Percentiles rank a stretch among this genome's conserved stretches.
phyloP scores from a whole-genome alignment of 2,797 vertebrate genomes.

The Mormyrops boulengeri region DNA sequence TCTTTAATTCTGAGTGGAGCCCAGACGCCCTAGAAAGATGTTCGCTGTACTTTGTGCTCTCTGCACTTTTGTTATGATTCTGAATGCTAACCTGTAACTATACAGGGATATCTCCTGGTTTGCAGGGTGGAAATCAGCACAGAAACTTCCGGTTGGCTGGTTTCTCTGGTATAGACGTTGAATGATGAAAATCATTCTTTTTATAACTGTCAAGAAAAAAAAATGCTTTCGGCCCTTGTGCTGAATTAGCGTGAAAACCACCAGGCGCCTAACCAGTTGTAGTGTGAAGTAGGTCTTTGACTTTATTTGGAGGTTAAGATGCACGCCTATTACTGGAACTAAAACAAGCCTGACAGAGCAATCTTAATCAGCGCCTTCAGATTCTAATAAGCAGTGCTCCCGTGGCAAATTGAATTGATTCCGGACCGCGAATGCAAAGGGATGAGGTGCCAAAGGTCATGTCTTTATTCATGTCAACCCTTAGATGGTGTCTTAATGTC shows the following conservation, averaged over 20 bases:
- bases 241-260: constrained; percentile 41
- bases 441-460: constrained; percentile 15
- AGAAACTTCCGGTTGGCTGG: not conserved
- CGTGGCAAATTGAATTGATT: constrained; percentile 48
- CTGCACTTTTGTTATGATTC: not conserved
- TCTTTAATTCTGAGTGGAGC: not conserved
- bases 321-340: constrained; percentile 34
- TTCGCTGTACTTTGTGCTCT: not conserved
- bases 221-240: constrained; percentile 20
- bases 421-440: not conserved
- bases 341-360: constrained; percentile 45
- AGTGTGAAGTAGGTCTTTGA: constrained; percentile 44
- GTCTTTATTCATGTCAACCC: constrained; percentile 37
- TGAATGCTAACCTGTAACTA: not conserved
- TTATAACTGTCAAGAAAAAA: constrained; percentile 26
- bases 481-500: constrained; percentile 14
- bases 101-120: not conserved
- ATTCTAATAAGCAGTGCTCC: constrained; percentile 52
- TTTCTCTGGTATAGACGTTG: not conserved
- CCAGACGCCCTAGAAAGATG: not conserved
- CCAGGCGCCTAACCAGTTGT: constrained; percentile 34
- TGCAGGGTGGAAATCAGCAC: not conserved
- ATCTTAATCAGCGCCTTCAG: constrained; percentile 47
- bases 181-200: constrained; percentile 44
- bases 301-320: constrained; percentile 48